Evolutionary conservation across 2,113 vertebrate species (phyloP), one percentile per base, ranked within the genome.

Genomic region (Rhinolophus sinicus): DNA sequence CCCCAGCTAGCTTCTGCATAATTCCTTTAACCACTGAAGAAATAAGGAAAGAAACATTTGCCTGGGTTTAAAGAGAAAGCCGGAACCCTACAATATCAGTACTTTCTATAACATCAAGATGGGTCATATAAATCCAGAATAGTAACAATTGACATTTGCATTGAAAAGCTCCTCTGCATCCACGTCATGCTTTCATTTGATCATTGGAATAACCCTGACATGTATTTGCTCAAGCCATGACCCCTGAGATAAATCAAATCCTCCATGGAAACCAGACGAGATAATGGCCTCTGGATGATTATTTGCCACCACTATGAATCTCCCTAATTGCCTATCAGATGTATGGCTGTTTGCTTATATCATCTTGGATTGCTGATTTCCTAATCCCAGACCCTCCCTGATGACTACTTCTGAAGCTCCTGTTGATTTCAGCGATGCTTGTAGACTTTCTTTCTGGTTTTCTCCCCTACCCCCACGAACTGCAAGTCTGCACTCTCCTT

Each of bases 71-170:
- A 88, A 4, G 54, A 95, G 40, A 94, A 94, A 88, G 44, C 15
- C 90, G 21, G 26, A 88, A 64, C 19, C 30, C 5, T 60, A 47
- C 15, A 44, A 8, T 47, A 75, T 84, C 67, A 88, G 60, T 52
- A 65, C 5, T 69, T 95, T 67, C 28, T 14, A 33, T 76, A 73
- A 90, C 70, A 88, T 40, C 16, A 78, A 87, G 19, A 50, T 58
- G 69, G 65, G 72, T 95, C 91, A 88, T 73, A 78, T 89, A 90
- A 95, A 97, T 97, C 90, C 86, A 81, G 58, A 93, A 76, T 35
- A 28, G n/a, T 22, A 93, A 30, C 33, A 80, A 24, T 5, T 62
- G 33, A 56, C 1, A 52, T 58, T 75, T 93, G 35, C 60, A 85
- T 35, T 24, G 8, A 13, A 77, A 93, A 92, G 7, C 30, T 70